Evolutionary conservation across 2,797 vertebrate species (phyloP), one percentile per base, ranked within the genome.

Genomic region (Chloroceryle amazona): DNA sequence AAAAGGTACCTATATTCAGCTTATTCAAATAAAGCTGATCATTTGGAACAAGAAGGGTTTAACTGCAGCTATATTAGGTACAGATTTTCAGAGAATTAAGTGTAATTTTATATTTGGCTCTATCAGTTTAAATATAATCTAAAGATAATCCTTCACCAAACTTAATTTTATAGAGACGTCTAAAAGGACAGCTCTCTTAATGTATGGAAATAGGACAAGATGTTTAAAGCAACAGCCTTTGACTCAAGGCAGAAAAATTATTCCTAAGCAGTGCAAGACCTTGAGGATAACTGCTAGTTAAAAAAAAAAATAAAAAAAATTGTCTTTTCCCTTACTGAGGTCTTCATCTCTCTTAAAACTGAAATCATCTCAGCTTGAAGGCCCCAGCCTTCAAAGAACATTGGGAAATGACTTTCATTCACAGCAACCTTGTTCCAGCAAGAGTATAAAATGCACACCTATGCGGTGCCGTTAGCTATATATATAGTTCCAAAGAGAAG

Each of bases 171-270:
- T 20, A 78, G 76, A 91, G 54, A 26, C 13, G 47, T 63, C 52
- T 76, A 51, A 91, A 73, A 96, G 44, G 72, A 67, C 2, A 4
- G 60, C 26, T 60, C 58, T 82, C 61, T 51, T 95, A 96, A 97
- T 92, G 86, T 79, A 93, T 95, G 97, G 94, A 97, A 97, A 94
- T 93, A 95, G 94, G 93, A 66, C 81, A 91, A 82, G 63, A 91
- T 49, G 55, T 67, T 95, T 89, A 96, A 97, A 89, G 84, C 42
- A 95, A 52, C 33, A 91, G 81, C 49, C 88, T 95, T 90, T 93
- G 80, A 96, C 74, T 93, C 25, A 39, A 93, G 84, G 58, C 73
- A 95, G 33, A 65, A 85, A 96, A 93, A 89, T 63, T 22, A 35
- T 13, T 75, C 39, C 67, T 86, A 72, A 78, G 29, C 5, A 92